Conservation (phyloP, 2,113 vertebrate species). For the Tretioscincus oriximinensis region DNA sequence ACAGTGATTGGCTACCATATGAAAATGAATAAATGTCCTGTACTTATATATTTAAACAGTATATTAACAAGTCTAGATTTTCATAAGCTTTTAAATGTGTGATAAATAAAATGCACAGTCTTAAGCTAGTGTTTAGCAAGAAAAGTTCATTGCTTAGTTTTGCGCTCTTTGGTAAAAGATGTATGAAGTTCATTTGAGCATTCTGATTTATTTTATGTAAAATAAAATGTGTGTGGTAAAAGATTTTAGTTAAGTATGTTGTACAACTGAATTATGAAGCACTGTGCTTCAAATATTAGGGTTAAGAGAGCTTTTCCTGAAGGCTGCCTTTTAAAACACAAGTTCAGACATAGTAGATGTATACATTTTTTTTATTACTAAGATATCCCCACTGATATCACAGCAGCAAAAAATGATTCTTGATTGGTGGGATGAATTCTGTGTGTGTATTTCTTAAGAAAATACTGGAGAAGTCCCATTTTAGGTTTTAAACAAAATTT, state of each 20-base stretch:
- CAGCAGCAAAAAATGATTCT: conserved; percentile 32
- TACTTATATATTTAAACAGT: conserved; percentile 14
- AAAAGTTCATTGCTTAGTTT: background rate
- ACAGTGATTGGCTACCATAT: conserved; percentile 14
- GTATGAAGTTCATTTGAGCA: conserved; percentile 1
- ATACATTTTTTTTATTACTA: background rate
- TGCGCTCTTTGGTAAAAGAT: background rate
- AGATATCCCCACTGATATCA: conserved; percentile 4
- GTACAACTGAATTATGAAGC: background rate
- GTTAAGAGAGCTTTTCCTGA: conserved; percentile 2
- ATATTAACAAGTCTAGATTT: background rate
- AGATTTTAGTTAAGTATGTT: conserved; percentile 4
- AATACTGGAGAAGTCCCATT: conserved; percentile 6
- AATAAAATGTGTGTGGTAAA: background rate
- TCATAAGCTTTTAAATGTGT: background rate
- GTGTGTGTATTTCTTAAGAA: background rate
- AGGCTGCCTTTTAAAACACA: background rate
- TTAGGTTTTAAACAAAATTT: conserved; percentile 50
- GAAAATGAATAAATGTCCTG: background rate
- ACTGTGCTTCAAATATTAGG: background rate
- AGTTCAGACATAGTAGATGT: background rate
- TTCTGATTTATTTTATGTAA: background rate
- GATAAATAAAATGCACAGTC: background rate
- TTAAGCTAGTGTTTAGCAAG: background rate
- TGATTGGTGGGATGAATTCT: background rate